Conservation (phyloP, 1,140 invertebrate genomes). For the Ceratoteleas bidentatus region DNA sequence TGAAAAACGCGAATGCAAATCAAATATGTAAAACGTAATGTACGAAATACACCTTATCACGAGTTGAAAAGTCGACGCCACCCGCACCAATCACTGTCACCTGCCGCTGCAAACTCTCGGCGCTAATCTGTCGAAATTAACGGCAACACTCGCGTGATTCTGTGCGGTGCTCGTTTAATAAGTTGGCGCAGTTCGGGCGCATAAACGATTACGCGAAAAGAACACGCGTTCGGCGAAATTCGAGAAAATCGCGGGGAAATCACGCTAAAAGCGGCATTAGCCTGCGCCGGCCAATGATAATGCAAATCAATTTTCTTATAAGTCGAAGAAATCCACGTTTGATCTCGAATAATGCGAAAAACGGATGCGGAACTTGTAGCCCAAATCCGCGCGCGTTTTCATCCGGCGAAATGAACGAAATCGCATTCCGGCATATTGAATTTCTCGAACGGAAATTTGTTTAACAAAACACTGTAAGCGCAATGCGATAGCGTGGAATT, state of each 20-base stretch:
- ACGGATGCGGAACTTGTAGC: slow-evolving; percentile 39
- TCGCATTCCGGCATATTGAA: background rate
- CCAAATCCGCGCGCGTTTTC: slow-evolving; percentile 26
- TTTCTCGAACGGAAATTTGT: no score
- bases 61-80: background rate
- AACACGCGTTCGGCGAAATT: slow-evolving; percentile 32
- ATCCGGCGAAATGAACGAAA: slow-evolving; percentile 3
- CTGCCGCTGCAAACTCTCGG: slow-evolving; percentile 6
- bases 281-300: slow-evolving; percentile 37
- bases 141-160: slow-evolving; percentile 20
- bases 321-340: slow-evolving; percentile 46
- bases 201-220: slow-evolving; percentile 32
- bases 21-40: no score
- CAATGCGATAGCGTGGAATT: no score
- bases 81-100: slow-evolving; percentile 16
- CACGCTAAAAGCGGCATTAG: slow-evolving; percentile 33
- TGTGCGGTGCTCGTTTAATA: slow-evolving; percentile 39
- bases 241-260: slow-evolving; percentile 53
- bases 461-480: no score
- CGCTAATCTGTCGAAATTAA: slow-evolving; percentile 24
- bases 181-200: slow-evolving; percentile 28
- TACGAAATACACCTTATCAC: no score
- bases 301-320: slow-evolving; percentile 52
- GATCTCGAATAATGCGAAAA: slow-evolving; percentile 32
- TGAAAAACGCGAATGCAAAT: slow-evolving; percentile 1